A percentile compares a stretch with the other conserved stretches of the same genome.
phyloP scores from a whole-genome alignment of 2,113 vertebrate species.

The Mastomys natalensis region DNA sequence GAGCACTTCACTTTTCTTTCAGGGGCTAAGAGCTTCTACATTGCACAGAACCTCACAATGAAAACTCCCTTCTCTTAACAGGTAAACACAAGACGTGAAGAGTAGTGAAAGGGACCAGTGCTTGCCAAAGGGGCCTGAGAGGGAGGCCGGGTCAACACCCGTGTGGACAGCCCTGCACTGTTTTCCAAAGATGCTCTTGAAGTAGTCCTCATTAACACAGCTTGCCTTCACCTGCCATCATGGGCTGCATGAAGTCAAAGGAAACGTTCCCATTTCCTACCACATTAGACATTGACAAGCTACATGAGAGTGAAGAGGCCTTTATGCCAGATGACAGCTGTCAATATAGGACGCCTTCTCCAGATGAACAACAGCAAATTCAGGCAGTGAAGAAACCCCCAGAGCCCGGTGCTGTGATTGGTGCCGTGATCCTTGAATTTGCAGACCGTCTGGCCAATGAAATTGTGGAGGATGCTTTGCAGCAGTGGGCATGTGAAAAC shows the following conservation, averaged over 20 bases:
- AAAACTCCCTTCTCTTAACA: conserved; percentile 80
- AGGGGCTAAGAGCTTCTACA: background rate
- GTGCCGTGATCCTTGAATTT: conserved; percentile 89
- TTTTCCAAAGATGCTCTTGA: conserved; percentile 73
- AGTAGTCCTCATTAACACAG: conserved; percentile 73
- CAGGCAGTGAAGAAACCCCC: conserved; percentile 73
- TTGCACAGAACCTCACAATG: background rate
- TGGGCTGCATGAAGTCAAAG: conserved; percentile 99
- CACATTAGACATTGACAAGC: conserved; percentile 82
- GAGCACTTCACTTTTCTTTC: background rate
- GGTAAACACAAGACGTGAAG: conserved; percentile 75
- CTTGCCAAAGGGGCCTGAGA: conserved; percentile 26
- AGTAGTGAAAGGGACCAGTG: conserved; percentile 31
- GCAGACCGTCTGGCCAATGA: conserved; percentile 94
- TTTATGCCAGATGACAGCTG: conserved; percentile 81
- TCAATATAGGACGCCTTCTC: conserved; percentile 73
- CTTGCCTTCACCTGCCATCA: conserved; percentile 77
- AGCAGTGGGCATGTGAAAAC: conserved; percentile 94
- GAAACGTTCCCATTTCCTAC: conserved; percentile 85
- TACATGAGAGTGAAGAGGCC: conserved; percentile 64
- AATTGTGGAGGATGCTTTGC: conserved; percentile 93
- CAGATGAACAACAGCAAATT: conserved; percentile 71
- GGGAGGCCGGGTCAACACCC: background rate
- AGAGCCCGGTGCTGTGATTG: conserved; percentile 82
- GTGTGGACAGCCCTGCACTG: background rate